Evolutionary conservation across 1,140 invertebrate species (phyloP).

Genomic region (Aphelinus atriplicis): DNA sequence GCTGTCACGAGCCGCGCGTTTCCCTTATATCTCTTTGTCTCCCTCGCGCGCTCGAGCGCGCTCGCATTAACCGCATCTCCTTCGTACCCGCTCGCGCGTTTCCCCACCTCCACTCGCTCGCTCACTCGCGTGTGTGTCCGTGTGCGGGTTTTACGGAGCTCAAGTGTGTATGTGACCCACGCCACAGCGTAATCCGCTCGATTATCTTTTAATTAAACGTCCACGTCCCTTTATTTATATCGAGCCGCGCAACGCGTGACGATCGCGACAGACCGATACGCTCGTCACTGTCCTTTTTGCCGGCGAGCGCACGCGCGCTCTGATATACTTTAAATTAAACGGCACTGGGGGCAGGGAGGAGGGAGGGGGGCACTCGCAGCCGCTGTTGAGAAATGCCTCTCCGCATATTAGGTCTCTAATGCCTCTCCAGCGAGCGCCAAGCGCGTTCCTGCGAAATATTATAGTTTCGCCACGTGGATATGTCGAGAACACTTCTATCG

Average conservation of each 20-base stretch:
- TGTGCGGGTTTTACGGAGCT: no score
- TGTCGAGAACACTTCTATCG: no score
- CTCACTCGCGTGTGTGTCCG: no score
- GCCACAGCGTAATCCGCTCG: conserved; percentile 50
- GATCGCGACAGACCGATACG: conserved; percentile 13
- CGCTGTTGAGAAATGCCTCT: background rate
- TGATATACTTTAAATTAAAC: no score
- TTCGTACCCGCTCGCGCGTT: no score
- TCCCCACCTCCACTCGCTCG: no score
- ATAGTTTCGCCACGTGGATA: no score
- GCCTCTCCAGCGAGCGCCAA: no score
- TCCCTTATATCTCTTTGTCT: conserved; percentile 20
- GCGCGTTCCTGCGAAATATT: no score
- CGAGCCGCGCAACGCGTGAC: conserved; percentile 34
- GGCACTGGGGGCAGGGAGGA: background rate
- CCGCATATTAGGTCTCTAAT: no score
- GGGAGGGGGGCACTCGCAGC: background rate
- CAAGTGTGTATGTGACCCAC: conserved; percentile 29
- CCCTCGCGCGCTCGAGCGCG: background rate
- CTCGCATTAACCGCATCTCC: background rate
- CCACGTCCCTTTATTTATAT: conserved; percentile 47
- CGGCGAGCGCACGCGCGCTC: background rate
- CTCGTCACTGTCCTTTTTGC: conserved; percentile 20
- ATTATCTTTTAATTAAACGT: conserved; percentile 62
- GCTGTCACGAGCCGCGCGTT: background rate